Evolutionary conservation across 2,797 vertebrate genomes (phyloP).

Genomic region (Alouatta caraya): DNA sequence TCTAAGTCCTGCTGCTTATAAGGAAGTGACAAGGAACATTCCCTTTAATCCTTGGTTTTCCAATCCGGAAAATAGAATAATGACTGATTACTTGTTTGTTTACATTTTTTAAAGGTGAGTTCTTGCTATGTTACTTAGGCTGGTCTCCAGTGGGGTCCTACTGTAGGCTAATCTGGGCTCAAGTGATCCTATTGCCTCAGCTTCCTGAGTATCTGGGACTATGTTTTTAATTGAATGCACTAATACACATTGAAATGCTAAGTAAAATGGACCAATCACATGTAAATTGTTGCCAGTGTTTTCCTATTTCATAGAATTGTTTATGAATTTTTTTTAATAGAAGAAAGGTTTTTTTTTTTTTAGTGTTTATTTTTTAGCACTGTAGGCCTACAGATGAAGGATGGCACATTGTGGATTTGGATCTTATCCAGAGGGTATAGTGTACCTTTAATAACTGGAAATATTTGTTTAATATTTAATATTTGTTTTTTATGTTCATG

Average conservation of each 20-base stretch:
- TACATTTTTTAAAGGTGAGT: neutral
- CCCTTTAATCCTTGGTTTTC: neutral
- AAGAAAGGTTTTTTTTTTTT: neutral
- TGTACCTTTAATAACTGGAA: neutral
- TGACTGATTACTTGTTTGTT: neutral
- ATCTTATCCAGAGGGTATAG: neutral
- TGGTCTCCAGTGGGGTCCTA: neutral
- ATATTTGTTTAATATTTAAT: neutral
- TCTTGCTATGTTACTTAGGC: neutral
- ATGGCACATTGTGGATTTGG: neutral
- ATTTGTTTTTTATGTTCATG: neutral
- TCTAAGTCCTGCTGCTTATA: neutral
- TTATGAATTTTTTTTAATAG: neutral
- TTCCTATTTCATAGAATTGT: neutral
- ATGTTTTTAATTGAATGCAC: neutral
- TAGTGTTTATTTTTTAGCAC: neutral
- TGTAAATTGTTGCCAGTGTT: neutral
- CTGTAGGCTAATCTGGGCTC: neutral
- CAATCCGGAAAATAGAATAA: neutral
- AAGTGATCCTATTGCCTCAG: neutral
- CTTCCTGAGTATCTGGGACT: neutral
- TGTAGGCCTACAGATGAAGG: neutral
- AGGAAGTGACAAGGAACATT: neutral
- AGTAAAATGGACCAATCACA: neutral
- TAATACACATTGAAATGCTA: neutral